These are phyloP conservation scores for Leptinotarsa haldemani DNA, from an alignment of 2,888 invertebrate genomes.

Conservation along the genomic window DNA sequence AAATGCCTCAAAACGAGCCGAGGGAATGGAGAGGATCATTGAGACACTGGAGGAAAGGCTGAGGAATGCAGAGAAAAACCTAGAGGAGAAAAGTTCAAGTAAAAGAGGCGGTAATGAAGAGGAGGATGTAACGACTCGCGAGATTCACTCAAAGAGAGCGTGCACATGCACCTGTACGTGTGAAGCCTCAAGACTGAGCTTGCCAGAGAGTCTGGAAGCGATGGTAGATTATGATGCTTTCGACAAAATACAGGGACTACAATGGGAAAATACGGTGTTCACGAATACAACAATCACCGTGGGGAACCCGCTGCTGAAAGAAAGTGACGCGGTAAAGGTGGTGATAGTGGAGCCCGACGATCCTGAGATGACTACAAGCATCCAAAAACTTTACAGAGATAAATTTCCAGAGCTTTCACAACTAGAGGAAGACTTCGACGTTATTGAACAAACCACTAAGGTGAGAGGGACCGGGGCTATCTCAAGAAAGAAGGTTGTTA, in stretches of 20 bases:
- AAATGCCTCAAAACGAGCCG: neutral
- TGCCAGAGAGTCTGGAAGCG: neutral
- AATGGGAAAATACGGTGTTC: slow-evolving; percentile 7
- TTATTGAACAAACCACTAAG: slow-evolving; percentile 29
- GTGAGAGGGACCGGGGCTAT: neutral
- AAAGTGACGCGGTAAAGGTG: slow-evolving; percentile 4
- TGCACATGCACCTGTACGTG: neutral
- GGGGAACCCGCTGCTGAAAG: slow-evolving; percentile 7
- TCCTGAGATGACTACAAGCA: slow-evolving; percentile 9
- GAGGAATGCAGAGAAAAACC: neutral
- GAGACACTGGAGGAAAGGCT: neutral
- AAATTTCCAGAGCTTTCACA: slow-evolving; percentile 26
- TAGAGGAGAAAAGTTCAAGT: neutral
- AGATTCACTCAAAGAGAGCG: neutral
- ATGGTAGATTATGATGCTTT: neutral
- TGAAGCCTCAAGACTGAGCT: neutral
- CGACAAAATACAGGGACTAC: neutral
- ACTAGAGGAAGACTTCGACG: slow-evolving; percentile 17
- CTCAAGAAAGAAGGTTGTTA: slow-evolving; percentile 26
- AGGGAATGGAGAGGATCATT: neutral
- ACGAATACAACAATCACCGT: slow-evolving; percentile 2
- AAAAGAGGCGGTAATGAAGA: neutral
- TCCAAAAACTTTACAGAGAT: neutral
- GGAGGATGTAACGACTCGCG: neutral
- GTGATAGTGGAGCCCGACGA: slow-evolving; percentile 14